Conservation (phyloP, 2,888 invertebrate species). For the Fragum whitleyi region DNA sequence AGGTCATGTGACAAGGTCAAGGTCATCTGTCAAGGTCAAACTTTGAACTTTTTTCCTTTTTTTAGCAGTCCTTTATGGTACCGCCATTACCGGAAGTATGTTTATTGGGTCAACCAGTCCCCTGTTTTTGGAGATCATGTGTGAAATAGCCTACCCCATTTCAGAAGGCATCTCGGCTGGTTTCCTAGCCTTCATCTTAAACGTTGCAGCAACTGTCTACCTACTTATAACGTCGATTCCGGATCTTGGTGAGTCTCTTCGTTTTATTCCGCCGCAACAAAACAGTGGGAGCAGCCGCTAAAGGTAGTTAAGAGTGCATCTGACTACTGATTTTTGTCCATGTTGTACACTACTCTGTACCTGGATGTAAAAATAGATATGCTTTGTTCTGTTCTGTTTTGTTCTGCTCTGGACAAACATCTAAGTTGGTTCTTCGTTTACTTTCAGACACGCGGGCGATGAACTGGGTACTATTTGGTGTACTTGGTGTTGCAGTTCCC, state of each 20-base stretch:
- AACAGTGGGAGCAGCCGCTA: no score
- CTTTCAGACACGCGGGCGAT: slow-evolving; percentile 16
- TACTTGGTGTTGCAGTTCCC: slow-evolving; percentile 38
- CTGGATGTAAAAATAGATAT: no score
- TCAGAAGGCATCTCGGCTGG: slow-evolving; percentile 56
- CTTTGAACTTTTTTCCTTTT: no score
- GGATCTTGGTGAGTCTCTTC: slow-evolving; percentile 37
- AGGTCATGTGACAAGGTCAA: no score
- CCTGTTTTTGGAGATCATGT: slow-evolving; percentile 58
- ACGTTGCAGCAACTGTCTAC: slow-evolving; percentile 43
- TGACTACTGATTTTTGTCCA: no score
- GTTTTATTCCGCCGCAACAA: no score
- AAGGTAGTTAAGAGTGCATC: no score
- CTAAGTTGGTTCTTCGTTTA: no score
- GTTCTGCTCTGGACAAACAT: no score
- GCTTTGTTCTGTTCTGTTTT: no score
- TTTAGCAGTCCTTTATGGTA: slow-evolving; percentile 41
- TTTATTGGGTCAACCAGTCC: slow-evolving; percentile 43
- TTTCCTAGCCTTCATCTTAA: slow-evolving; percentile 48
- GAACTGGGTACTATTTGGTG: slow-evolving; percentile 48
- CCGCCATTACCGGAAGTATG: slow-evolving; percentile 35
- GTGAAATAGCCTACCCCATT: slow-evolving; percentile 62
- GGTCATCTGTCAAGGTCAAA: no score
- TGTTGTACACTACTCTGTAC: no score
- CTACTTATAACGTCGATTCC: slow-evolving; percentile 47